Evolutionary conservation across 2,888 invertebrate species (phyloP).

Genomic region (Pantelozetes paolii): DNA sequence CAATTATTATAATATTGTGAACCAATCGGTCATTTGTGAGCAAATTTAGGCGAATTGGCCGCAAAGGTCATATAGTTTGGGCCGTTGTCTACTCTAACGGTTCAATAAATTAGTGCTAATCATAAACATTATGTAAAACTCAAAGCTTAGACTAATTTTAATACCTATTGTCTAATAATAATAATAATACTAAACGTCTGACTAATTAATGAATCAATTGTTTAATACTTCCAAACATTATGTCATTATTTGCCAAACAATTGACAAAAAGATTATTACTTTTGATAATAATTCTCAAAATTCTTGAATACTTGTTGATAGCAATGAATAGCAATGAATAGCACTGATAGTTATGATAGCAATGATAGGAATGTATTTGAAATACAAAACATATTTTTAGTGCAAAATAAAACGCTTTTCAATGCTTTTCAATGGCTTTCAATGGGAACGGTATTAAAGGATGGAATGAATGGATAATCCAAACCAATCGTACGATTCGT

Average conservation of each 20-base stretch:
- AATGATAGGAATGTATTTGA: conserved; percentile 19
- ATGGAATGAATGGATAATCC: conserved; percentile 22
- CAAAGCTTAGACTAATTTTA: not conserved
- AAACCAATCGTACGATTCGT: not conserved
- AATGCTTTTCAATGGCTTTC: no score
- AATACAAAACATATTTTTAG: conserved; percentile 13
- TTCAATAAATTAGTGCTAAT: conserved; percentile 23
- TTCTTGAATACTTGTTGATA: not conserved
- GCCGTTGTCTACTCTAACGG: conserved; percentile 27
- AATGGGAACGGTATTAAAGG: conserved; percentile 34
- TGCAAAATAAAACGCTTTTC: conserved; percentile 33
- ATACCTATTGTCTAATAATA: not conserved
- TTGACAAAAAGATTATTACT: no score
- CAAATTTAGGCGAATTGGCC: conserved; percentile 36
- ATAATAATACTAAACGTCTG: not conserved
- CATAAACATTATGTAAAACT: not conserved
- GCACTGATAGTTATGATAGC: no score
- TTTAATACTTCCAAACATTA: not conserved
- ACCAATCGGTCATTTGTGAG: conserved; percentile 23
- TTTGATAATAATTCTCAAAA: not conserved
- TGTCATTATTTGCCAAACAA: not conserved
- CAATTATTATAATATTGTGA: not conserved
- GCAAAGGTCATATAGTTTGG: not conserved
- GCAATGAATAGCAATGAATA: no score
- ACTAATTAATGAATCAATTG: not conserved